These are phyloP conservation scores for Aphelenchoides avenae DNA, from an alignment of 1,140 invertebrate species.

Conservation along the genomic window DNA sequence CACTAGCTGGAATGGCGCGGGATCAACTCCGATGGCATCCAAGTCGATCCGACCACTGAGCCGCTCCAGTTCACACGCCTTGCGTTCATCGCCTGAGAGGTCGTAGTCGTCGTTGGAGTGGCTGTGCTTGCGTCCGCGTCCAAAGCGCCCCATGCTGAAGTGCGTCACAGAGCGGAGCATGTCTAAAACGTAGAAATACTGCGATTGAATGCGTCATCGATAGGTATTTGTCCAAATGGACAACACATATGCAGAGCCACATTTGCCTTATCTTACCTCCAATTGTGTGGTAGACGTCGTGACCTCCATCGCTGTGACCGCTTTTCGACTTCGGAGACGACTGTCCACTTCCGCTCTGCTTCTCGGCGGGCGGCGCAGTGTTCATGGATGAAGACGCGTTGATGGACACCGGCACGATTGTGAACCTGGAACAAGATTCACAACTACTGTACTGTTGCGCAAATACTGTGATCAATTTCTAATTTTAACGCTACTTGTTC, in stretches of 20 bases:
- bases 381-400: not conserved
- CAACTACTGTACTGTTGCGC: too few species aligned
- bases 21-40: slow-evolving; percentile 21
- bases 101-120: slow-evolving; percentile 34
- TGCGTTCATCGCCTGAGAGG: slow-evolving; percentile 38
- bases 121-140: not conserved
- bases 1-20: slow-evolving; percentile 86
- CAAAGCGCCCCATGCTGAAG: slow-evolving; percentile 23
- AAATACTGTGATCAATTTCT: not conserved
- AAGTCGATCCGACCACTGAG: slow-evolving; percentile 64
- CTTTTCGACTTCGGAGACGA: slow-evolving; percentile 10
- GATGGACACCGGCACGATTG: slow-evolving; percentile 13
- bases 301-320: not conserved
- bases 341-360: not conserved
- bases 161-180: slow-evolving; percentile 19
- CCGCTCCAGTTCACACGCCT: slow-evolving; percentile 43
- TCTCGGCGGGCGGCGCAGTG: too few species aligned
- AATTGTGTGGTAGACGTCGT: slow-evolving; percentile 15
- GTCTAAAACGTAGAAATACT: slow-evolving; percentile 17
- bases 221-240: not conserved
- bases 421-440: not conserved
- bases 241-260: slow-evolving; percentile 7
- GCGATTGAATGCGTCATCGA: not conserved
- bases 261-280: slow-evolving; percentile 25
- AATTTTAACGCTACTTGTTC: not conserved